Percentiles rank a stretch among this genome's conserved stretches.
Evolutionary conservation across 2,888 invertebrate species (phyloP).

Genomic region (Drosophila acutilabella): DNA sequence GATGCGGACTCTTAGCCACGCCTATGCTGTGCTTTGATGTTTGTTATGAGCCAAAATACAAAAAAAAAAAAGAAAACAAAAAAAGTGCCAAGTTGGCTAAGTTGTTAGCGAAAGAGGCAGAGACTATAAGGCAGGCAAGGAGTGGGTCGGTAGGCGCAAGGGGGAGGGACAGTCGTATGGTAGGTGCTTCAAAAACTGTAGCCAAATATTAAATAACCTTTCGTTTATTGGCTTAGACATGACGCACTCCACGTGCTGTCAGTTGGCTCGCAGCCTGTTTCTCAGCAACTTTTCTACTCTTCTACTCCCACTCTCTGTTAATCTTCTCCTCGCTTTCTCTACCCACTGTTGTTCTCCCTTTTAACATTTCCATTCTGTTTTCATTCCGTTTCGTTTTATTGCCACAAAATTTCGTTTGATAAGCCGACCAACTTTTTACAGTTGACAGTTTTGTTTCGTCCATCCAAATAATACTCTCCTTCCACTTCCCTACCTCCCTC

Average conservation of each 20-base stretch:
- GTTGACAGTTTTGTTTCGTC: slow-evolving; percentile 67
- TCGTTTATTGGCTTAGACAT: slow-evolving; percentile 77
- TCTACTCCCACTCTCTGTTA: not conserved
- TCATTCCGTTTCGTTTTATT: slow-evolving; percentile 67
- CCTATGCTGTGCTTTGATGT: slow-evolving; percentile 65
- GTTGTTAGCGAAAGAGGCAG: slow-evolving; percentile 47
- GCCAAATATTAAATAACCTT: slow-evolving; percentile 82
- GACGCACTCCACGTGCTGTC: slow-evolving; percentile 57
- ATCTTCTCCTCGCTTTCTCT: not conserved
- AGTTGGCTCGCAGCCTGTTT: slow-evolving; percentile 17
- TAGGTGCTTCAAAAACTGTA: slow-evolving; percentile 44
- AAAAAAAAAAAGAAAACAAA: not conserved
- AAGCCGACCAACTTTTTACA: slow-evolving; percentile 76
- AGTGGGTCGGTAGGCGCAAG: not conserved
- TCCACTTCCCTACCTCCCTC: not conserved
- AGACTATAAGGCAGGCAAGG: not conserved
- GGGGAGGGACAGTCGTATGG: not conserved
- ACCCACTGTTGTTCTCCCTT: not conserved
- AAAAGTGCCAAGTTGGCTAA: slow-evolving; percentile 74
- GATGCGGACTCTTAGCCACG: slow-evolving; percentile 41
- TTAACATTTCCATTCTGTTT: slow-evolving; percentile 30
- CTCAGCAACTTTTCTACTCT: not conserved
- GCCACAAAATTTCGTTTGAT: slow-evolving; percentile 76
- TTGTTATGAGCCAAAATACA: slow-evolving; percentile 38
- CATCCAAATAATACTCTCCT: slow-evolving; percentile 21